Percentiles rank a stretch among this genome's conserved stretches.
These are phyloP conservation scores for Graphium colonna DNA, from an alignment of 2,888 invertebrate species.

Conservation along the genomic window DNA sequence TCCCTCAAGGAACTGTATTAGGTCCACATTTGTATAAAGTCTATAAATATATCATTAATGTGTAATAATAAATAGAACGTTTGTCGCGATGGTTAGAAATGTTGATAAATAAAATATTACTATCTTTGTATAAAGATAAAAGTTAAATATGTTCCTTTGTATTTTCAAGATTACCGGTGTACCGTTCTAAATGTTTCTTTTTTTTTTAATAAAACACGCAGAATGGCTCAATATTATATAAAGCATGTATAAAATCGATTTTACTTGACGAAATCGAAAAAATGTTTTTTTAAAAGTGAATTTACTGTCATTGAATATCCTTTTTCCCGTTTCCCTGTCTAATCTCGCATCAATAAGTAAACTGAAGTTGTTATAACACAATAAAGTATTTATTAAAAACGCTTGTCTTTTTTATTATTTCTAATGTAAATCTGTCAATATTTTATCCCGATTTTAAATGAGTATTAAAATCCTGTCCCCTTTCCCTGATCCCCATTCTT, in stretches of 20 bases:
- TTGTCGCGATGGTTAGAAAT: background rate
- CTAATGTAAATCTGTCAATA: too few relatives aligned
- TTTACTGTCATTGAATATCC: too few relatives aligned
- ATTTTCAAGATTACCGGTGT: too few relatives aligned
- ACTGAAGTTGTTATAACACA: constrained; percentile 18
- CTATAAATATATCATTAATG: background rate
- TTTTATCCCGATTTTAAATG: too few relatives aligned
- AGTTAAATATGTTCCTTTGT: background rate
- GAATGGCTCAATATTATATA: too few relatives aligned
- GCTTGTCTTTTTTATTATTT: constrained; percentile 26
- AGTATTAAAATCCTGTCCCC: too few relatives aligned
- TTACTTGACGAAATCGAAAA: too few relatives aligned
- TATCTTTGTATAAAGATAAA: background rate
- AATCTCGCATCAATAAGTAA: background rate
- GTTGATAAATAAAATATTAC: background rate
- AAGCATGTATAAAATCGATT: too few relatives aligned
- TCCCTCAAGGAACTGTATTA: background rate
- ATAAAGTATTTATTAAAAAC: constrained; percentile 25
- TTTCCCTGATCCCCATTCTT: too few relatives aligned
- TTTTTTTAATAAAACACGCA: too few relatives aligned
- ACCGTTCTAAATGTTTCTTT: too few relatives aligned
- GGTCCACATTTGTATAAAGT: background rate
- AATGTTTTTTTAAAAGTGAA: too few relatives aligned
- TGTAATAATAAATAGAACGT: background rate
- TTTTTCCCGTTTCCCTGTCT: background rate